These are phyloP conservation scores for Formica selysi DNA, from an alignment of 1,140 invertebrate species.

Conservation along the genomic window DNA sequence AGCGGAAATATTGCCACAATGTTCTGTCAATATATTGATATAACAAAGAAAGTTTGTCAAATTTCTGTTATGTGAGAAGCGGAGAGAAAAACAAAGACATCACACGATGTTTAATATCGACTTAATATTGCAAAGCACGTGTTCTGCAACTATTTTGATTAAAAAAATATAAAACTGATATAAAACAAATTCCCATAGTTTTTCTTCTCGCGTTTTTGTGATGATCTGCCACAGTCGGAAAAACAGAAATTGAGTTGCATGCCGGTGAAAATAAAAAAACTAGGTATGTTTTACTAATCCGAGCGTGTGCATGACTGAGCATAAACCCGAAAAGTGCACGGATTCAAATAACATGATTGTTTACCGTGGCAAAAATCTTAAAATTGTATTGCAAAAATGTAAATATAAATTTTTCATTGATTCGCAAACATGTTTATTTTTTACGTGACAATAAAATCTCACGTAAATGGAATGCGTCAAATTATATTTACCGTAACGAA, in stretches of 20 bases:
- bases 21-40: not conserved
- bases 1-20: not conserved
- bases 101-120: not conserved
- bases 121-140: not conserved
- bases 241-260: not conserved
- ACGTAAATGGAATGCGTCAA: not conserved
- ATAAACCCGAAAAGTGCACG: not conserved
- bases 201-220: no score
- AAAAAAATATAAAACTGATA: not conserved
- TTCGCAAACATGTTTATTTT: not conserved
- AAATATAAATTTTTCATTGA: not conserved
- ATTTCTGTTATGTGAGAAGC: not conserved
- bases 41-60: not conserved
- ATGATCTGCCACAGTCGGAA: not conserved
- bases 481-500: not conserved
- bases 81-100: not conserved
- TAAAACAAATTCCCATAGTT: not conserved
- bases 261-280: not conserved
- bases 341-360: not conserved
- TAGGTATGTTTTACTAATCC: not conserved
- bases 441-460: not conserved
- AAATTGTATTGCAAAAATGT: not conserved
- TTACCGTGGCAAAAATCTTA: not conserved
- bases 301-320: not conserved
- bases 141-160: not conserved